These are phyloP conservation scores for Mirza zaza DNA, from an alignment of 2,113 vertebrate genomes.

Conservation along the genomic window DNA sequence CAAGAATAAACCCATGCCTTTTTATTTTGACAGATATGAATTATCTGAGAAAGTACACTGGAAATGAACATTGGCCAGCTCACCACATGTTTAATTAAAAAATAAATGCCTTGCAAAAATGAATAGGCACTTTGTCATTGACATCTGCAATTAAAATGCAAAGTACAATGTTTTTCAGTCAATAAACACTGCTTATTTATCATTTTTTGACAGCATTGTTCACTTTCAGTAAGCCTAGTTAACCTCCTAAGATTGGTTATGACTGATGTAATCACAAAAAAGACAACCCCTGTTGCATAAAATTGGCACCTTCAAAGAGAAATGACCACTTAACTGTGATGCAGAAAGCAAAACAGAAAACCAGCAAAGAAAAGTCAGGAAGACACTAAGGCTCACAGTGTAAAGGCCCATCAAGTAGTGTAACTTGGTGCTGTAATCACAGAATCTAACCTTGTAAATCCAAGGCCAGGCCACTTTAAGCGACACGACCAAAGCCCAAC, in stretches of 20 bases:
- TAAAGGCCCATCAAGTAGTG: not conserved
- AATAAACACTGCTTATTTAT: constrained; percentile 74
- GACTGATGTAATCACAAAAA: constrained; percentile 67
- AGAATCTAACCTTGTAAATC: not conserved
- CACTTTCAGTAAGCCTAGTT: constrained; percentile 71
- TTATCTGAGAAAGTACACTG: constrained; percentile 69
- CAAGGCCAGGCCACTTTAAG: not conserved
- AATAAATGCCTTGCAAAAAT: constrained; percentile 75
- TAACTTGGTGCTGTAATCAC: not conserved
- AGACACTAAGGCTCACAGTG: not conserved
- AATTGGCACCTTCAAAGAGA: constrained; percentile 65
- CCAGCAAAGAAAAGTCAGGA: not conserved
- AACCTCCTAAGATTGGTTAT: constrained; percentile 70
- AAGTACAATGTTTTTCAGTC: constrained; percentile 67
- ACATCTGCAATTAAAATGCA: constrained; percentile 76
- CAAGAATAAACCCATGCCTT: constrained; percentile 58
- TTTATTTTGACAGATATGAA: constrained; percentile 76
- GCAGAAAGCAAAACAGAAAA: constrained; percentile 56
- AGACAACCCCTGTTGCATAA: constrained; percentile 61
- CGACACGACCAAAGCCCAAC: not conserved
- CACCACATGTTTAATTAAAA: constrained; percentile 76
- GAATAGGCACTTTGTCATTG: constrained; percentile 72
- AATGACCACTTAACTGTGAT: constrained; percentile 63
- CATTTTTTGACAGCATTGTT: constrained; percentile 73
- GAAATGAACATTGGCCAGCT: constrained; percentile 70